A percentile compares a stretch with the other conserved stretches of the same genome.
These are phyloP conservation scores for Lasioglossum leucozonium DNA, from an alignment of 2,888 invertebrate genomes.

Conservation along the genomic window DNA sequence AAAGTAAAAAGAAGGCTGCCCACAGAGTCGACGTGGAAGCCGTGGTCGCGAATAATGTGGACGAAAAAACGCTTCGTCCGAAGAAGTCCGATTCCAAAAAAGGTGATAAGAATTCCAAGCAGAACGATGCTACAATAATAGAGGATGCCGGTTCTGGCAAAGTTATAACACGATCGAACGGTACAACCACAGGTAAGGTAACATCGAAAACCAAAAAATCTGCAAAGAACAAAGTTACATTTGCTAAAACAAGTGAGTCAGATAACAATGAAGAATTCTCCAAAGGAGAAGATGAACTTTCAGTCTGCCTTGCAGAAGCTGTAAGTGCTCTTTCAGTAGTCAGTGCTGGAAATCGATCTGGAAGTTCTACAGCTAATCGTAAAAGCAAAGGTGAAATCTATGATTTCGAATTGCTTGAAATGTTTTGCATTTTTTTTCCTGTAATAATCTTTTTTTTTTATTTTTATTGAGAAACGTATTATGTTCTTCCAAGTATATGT, in stretches of 20 bases:
- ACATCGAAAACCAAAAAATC: conserved; percentile 76
- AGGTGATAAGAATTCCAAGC: conserved; percentile 67
- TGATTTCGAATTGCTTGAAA: conserved; percentile 18
- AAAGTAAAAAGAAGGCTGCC: conserved; percentile 70
- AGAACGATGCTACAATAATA: conserved; percentile 43
- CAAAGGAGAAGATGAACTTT: conserved; percentile 79
- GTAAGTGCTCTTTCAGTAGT: conserved; percentile 81
- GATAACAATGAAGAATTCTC: conserved; percentile 69
- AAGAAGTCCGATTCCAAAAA: conserved; percentile 68
- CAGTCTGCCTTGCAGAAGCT: conserved; percentile 82
- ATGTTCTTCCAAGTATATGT: conserved; percentile 12
- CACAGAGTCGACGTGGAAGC: conserved; percentile 51
- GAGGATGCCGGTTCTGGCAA: conserved; percentile 64
- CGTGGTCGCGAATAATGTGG: conserved; percentile 7
- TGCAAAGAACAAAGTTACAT: conserved; percentile 75
- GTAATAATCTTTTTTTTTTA: conserved; percentile 10
- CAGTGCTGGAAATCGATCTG: conserved; percentile 64
- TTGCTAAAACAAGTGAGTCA: conserved; percentile 68
- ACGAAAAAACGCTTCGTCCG: conserved; percentile 58
- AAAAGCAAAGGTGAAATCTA: conserved; percentile 75
- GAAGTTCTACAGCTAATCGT: conserved; percentile 68
- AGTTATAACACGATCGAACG: conserved; percentile 72
- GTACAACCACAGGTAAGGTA: conserved; percentile 69
- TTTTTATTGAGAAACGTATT: not conserved
- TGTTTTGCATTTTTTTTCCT: conserved; percentile 7